phyloP scores from a whole-genome alignment of 2,797 vertebrate species.

The Pygocentrus nattereri region DNA sequence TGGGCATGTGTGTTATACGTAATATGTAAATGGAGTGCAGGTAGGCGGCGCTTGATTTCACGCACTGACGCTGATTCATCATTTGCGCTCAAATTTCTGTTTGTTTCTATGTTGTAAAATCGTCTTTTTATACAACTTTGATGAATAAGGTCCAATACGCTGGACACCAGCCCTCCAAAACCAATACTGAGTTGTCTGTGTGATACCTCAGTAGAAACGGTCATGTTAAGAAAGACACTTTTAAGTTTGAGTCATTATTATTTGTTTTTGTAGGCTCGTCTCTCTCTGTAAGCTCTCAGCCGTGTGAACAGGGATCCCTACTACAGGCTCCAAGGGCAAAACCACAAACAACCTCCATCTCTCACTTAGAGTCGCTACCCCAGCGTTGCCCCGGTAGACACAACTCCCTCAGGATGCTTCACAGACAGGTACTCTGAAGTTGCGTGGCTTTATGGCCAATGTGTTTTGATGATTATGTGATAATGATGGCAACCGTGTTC shows the following conservation, averaged over 20 bases:
- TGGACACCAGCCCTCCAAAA: neutral
- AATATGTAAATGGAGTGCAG: too few species aligned
- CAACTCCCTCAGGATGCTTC: constrained; percentile 68
- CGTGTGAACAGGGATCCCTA: constrained; percentile 73
- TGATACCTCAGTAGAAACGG: neutral
- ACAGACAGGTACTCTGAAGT: constrained; percentile 83
- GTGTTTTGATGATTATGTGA: neutral
- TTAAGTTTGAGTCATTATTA: neutral
- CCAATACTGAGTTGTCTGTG: neutral
- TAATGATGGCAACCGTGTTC: neutral
- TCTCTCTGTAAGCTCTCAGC: constrained; percentile 79
- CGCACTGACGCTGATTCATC: too few species aligned
- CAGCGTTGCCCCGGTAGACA: constrained; percentile 52
- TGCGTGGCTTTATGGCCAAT: neutral
- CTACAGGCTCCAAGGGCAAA: constrained; percentile 80
- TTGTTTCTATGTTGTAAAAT: too few species aligned
- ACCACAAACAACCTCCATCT: constrained; percentile 61
- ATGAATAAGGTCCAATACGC: neutral
- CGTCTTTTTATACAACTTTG: too few species aligned
- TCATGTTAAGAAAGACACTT: neutral
- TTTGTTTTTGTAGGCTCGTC: constrained; percentile 58
- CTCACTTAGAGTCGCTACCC: constrained; percentile 64
- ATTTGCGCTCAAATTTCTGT: too few species aligned
- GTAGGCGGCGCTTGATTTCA: too few species aligned
- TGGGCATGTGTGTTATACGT: too few species aligned